Evolutionary conservation across 2,888 invertebrate genomes (phyloP).

Genomic region (Drosophila quasianomalipes): DNA sequence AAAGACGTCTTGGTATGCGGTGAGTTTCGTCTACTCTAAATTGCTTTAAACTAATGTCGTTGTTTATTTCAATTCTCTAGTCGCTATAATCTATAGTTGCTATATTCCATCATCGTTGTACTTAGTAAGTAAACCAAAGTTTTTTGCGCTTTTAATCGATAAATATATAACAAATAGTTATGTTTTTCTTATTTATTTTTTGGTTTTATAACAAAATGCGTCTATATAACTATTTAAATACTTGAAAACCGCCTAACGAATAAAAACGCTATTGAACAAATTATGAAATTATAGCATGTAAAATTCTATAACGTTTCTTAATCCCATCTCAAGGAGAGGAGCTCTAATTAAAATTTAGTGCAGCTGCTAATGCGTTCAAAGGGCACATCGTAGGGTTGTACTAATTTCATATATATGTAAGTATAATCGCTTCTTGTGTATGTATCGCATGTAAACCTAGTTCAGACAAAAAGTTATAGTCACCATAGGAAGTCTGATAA

Average conservation of each 20-base stretch:
- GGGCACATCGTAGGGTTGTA: conserved; percentile 65
- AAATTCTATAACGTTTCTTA: conserved; percentile 26
- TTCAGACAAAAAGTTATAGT: conserved; percentile 63
- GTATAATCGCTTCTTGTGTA: conserved; percentile 18
- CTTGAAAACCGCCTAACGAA: conserved; percentile 13
- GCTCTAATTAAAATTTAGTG: conserved; percentile 54
- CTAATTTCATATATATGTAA: conserved; percentile 41
- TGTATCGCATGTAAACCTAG: conserved; percentile 45
- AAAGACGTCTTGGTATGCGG: conserved; percentile 62
- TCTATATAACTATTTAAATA: conserved; percentile 28
- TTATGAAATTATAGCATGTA: conserved; percentile 9
- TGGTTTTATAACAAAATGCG: conserved; percentile 10
- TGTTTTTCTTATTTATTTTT: background rate
- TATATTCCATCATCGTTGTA: conserved; percentile 58
- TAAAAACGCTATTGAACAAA: conserved; percentile 20
- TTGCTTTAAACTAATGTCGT: conserved; percentile 79
- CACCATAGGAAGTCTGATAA: conserved; percentile 63
- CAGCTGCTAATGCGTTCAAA: conserved; percentile 58
- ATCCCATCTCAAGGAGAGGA: conserved; percentile 42
- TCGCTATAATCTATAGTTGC: conserved; percentile 37
- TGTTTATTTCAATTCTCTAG: conserved; percentile 70
- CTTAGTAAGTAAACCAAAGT: conserved; percentile 41
- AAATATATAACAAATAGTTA: conserved; percentile 6
- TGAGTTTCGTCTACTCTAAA: conserved; percentile 65
- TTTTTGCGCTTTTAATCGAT: conserved; percentile 16